phyloP scores from a whole-genome alignment of 2,888 invertebrate species.

The Tetranychus truncatus region DNA sequence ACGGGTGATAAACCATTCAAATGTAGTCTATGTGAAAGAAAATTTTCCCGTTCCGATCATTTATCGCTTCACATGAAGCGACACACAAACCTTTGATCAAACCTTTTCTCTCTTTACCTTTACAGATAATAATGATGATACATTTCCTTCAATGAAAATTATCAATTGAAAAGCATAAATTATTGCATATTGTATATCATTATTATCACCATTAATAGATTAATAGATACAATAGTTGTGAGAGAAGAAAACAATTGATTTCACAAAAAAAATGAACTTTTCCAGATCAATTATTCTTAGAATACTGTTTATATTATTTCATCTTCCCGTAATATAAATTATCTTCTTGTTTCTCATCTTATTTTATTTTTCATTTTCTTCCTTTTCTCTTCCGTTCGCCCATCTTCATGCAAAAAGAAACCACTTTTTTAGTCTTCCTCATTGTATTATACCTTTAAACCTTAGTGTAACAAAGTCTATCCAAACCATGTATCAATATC shows the following conservation, averaged over 20 bases:
- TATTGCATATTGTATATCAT: no score
- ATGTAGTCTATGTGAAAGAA: slow-evolving; percentile 44
- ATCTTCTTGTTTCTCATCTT: no score
- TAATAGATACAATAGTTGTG: no score
- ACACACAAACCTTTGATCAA: slow-evolving; percentile 31
- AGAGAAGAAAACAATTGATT: no score
- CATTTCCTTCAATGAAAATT: no score
- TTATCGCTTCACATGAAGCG: slow-evolving; percentile 47
- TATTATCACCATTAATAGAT: no score
- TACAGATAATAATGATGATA: no score
- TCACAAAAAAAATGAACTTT: no score
- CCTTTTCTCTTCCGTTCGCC: neutral
- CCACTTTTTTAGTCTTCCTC: neutral
- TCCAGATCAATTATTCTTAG: no score
- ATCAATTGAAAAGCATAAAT: no score
- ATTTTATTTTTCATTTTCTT: neutral
- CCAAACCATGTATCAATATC: neutral
- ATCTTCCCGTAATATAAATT: no score
- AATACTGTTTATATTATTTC: no score
- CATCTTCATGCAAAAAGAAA: neutral
- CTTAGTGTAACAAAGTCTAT: neutral
- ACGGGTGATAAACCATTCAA: slow-evolving; percentile 46
- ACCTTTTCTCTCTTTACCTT: neutral
- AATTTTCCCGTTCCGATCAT: slow-evolving; percentile 47
- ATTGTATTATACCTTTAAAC: neutral